Base-by-base conservation (phyloP, 2,113 vertebrate genomes). In the Forbesichthys agassizii region DNA sequence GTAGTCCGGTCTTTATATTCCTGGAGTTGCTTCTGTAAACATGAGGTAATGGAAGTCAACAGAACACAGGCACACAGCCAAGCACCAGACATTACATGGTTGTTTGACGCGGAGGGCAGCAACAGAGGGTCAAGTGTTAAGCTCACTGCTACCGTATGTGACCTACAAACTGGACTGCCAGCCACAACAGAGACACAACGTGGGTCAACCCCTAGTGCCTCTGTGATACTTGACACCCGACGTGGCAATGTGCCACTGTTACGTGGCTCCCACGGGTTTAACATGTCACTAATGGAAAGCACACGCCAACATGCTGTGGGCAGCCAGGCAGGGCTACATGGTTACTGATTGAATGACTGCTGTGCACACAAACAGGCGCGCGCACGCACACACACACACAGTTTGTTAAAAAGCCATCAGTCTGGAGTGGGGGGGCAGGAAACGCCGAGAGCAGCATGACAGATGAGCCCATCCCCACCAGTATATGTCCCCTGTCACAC, bases 361-460 rank as follows among this genome's bases (percentile, higher is more conserved):
- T 57, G 55, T 11, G 18, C 6, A 11, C 16, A 27, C 18, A 20
- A 16, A 57, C 55, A 57, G 5, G 11, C 11, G 11, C 12, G 11
- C 49, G 4, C 49, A n/a, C 33, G 3, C 20, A 59, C 55, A 77
- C 48, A 62, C 42, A 33, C 18, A 79, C 14, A 33, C 48, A 42
- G 20, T 63, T 48, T 68, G n/a, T 70, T 68, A 49, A 69, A 75
- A 64, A 77, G 51, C 6, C 57, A 74, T 75, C 68, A 46, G 12
- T 67, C 67, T 63, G 5, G 53, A 33, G 49, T 33, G 27, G 49
- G 66, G 69, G 49, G 33, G 69, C 59, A 63, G 59, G 63, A 64
- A 27, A 61, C 68, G 42, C 57, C 53, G 64, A 47, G 66, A 51
- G 49, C 52, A n/a, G 0, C n/a, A 7, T 68, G 70, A 70, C 46